Conservation (phyloP, 1,140 invertebrate species). For the Palaemon carinicauda region DNA sequence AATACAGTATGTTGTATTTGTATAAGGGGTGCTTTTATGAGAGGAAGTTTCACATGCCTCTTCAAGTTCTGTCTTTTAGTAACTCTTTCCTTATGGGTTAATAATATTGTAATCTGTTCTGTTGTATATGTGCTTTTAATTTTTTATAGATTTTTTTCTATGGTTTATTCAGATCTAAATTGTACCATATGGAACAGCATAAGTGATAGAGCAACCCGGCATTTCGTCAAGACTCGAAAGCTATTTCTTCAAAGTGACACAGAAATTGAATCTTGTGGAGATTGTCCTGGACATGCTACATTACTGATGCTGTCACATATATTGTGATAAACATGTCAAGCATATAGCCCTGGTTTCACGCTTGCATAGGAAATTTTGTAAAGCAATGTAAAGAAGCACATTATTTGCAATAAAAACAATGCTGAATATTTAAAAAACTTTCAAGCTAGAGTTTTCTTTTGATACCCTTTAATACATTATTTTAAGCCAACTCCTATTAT, state of each 20-base stretch:
- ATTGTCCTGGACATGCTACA: no score
- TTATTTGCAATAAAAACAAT: constrained; percentile 55
- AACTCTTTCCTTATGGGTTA: constrained; percentile 47
- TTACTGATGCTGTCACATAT: no score
- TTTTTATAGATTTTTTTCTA: background rate
- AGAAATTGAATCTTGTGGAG: no score
- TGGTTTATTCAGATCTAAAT: constrained; percentile 23
- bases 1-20: constrained; percentile 27
- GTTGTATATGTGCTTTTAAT: background rate
- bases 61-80: constrained; percentile 39
- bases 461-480: background rate
- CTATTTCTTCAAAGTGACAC: no score
- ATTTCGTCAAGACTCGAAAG: background rate
- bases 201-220: background rate
- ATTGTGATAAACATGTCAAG: constrained; percentile 19
- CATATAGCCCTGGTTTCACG: constrained; percentile 46
- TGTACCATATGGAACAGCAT: background rate
- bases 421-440: constrained; percentile 55
- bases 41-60: constrained; percentile 40
- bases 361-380: constrained; percentile 54
- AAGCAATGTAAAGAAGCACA: constrained; percentile 56
- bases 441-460: constrained; percentile 2
- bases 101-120: constrained; percentile 25
- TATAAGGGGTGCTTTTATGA: constrained; percentile 48
- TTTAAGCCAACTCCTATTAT: no score